Conservation (phyloP, 2,888 invertebrate genomes). For the Meta bourneti region DNA sequence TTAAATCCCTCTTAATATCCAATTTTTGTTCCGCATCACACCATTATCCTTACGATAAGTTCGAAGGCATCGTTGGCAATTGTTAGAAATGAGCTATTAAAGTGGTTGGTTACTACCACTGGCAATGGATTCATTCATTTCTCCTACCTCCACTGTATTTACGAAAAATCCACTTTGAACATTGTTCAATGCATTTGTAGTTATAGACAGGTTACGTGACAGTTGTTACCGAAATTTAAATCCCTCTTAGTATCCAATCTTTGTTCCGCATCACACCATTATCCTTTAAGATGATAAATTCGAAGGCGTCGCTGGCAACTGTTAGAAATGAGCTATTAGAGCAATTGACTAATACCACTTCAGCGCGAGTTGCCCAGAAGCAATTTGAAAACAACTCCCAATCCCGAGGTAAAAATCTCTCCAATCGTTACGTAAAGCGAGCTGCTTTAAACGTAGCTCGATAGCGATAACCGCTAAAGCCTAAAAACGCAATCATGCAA, state of each 20-base stretch:
- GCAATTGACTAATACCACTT: slow-evolving; percentile 13
- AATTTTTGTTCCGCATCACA: too few species aligned
- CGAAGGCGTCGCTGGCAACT: not conserved
- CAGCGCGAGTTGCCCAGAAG: not conserved
- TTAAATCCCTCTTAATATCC: too few species aligned
- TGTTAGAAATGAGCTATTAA: too few species aligned
- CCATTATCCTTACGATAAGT: too few species aligned
- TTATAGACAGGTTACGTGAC: too few species aligned
- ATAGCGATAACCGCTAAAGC: slow-evolving; percentile 70
- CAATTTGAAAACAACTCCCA: slow-evolving; percentile 24
- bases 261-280: not conserved
- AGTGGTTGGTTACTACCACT: too few species aligned
- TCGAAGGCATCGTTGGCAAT: too few species aligned
- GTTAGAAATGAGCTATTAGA: not conserved
- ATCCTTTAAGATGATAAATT: not conserved
- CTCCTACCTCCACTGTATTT: too few species aligned
- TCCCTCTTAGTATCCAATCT: not conserved
- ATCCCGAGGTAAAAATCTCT: slow-evolving; percentile 44
- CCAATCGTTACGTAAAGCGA: slow-evolving; percentile 66
- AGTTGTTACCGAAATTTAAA: too few species aligned
- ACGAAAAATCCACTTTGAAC: too few species aligned
- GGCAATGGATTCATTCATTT: too few species aligned
- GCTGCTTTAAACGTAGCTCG: slow-evolving; percentile 39
- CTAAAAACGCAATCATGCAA: slow-evolving; percentile 71
- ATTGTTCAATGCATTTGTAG: too few species aligned